Evolutionary conservation across 2,888 invertebrate genomes (phyloP).

Genomic region (Coelinius sp.): DNA sequence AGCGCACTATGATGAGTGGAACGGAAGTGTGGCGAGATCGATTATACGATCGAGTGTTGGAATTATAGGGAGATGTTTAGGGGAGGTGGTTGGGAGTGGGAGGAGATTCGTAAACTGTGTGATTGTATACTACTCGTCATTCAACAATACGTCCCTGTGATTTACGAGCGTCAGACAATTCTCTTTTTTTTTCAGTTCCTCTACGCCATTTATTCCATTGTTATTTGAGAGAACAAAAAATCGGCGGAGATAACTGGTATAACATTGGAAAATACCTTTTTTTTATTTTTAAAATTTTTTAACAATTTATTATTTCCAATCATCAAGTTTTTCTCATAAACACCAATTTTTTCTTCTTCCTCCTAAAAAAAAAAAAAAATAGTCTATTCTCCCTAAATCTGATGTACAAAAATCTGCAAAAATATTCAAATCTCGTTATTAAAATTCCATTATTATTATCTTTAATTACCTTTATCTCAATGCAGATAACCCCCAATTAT

Average conservation of each 20-base stretch:
- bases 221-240: neutral
- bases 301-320: no score
- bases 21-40: conserved; percentile 45
- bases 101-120: conserved; percentile 1
- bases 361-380: no score
- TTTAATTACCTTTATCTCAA: no score
- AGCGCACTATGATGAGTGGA: conserved; percentile 30
- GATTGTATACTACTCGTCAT: conserved; percentile 11
- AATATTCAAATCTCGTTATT: no score
- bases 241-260: neutral
- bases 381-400: no score
- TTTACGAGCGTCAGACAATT: conserved; percentile 11
- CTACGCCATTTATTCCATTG: neutral
- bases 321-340: no score
- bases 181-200: neutral
- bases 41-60: conserved; percentile 37
- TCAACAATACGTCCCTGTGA: conserved; percentile 21
- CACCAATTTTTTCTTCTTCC: no score
- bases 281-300: no score
- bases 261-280: no score
- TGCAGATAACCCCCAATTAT: neutral
- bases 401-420: no score
- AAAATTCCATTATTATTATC: no score
- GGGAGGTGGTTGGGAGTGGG: neutral
- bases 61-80: conserved; percentile 5